Conservation (phyloP, 1,140 invertebrate genomes). For the Halesus radiatus region DNA sequence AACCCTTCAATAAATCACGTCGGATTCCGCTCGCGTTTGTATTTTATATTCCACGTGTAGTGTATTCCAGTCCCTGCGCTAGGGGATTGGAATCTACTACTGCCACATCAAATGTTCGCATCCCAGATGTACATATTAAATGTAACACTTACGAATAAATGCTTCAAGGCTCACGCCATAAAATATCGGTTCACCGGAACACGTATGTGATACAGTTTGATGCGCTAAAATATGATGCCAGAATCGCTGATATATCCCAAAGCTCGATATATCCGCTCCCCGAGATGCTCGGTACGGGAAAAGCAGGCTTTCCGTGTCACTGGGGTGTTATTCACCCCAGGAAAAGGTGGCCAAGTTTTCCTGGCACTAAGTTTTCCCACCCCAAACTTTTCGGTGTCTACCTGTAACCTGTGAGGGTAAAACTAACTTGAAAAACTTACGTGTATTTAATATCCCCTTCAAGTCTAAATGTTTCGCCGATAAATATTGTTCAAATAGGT, state of each 20-base stretch:
- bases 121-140: too few relatives aligned
- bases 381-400: not conserved
- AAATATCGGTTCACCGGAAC: too few relatives aligned
- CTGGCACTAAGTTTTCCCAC: not conserved
- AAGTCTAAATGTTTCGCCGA: not conserved
- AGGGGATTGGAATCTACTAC: too few relatives aligned
- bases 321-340: not conserved
- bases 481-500: not conserved
- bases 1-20: too few relatives aligned
- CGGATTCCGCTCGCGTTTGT: too few relatives aligned
- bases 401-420: not conserved
- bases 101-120: too few relatives aligned
- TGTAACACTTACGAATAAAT: too few relatives aligned
- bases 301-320: not conserved
- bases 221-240: too few relatives aligned
- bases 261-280: not conserved
- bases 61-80: too few relatives aligned
- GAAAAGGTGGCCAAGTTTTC: constrained; percentile 1
- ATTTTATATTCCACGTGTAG: too few relatives aligned
- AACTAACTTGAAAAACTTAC: constrained; percentile 16
- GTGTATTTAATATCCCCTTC: constrained; percentile 22
- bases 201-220: too few relatives aligned
- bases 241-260: not conserved
- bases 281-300: not conserved
- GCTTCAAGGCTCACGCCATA: too few relatives aligned